These are phyloP conservation scores for Ylistrum balloti DNA, from an alignment of 1,140 invertebrate species.

Conservation along the genomic window DNA sequence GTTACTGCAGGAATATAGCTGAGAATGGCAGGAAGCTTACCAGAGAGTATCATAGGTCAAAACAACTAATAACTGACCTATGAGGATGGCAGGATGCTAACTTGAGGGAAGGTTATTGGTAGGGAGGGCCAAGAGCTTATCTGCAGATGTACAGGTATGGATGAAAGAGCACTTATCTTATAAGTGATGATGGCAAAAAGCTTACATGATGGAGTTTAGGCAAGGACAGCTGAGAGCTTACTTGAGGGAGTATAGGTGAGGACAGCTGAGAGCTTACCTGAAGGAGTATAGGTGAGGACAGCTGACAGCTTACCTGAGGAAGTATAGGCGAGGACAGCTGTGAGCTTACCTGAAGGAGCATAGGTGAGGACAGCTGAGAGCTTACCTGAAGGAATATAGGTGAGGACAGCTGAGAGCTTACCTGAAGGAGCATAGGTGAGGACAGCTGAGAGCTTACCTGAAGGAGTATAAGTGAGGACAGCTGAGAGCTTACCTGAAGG, in stretches of 20 bases:
- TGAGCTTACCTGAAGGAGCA: neutral
- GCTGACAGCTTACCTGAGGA: neutral
- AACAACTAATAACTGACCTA: neutral
- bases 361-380: neutral
- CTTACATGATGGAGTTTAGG: neutral
- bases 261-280: neutral
- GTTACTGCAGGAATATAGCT: neutral
- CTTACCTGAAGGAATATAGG: neutral
- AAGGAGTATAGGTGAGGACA: neutral
- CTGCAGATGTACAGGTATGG: neutral
- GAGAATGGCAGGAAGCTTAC: neutral
- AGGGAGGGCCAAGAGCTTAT: neutral
- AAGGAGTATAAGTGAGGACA: neutral
- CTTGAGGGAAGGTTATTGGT: neutral
- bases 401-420: neutral
- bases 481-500: neutral
- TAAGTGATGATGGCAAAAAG: neutral
- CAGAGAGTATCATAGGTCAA: no score
- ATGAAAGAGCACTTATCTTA: no score
- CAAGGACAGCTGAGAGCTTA: neutral
- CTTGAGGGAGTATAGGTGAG: neutral
- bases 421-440: neutral
- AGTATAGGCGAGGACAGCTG: neutral
- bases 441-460: neutral
- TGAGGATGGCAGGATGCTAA: neutral